Conservation (phyloP, 2,113 vertebrate genomes). For the Nematolebias whitei region DNA sequence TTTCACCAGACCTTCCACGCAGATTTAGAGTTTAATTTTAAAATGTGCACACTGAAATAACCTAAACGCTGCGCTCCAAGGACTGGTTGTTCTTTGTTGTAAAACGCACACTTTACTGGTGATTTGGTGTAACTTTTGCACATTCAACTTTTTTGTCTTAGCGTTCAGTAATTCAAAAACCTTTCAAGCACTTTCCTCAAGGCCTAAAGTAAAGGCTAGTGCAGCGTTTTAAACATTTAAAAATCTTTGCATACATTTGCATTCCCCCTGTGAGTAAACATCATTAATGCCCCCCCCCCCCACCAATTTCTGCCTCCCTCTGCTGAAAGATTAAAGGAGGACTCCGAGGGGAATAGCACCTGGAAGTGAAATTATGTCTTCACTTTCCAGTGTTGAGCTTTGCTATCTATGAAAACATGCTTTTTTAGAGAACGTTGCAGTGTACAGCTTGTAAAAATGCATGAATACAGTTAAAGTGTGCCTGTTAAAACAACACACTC, state of each 20-base stretch:
- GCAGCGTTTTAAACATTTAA: not conserved
- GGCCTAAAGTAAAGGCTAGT: not conserved
- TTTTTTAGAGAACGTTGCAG: not conserved
- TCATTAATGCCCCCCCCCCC: not conserved
- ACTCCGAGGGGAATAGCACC: not conserved
- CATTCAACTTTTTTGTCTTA: not conserved
- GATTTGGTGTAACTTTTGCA: no score
- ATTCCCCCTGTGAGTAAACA: constrained; percentile 7
- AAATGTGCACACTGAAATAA: no score
- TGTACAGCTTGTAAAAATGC: no score
- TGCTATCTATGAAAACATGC: not conserved
- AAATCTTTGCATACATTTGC: not conserved
- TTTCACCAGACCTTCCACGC: no score
- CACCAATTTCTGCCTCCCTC: constrained; percentile 2
- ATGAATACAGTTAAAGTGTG: no score
- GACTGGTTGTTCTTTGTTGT: no score
- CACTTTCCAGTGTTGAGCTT: not conserved
- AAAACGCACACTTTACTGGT: no score
- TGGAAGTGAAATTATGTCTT: not conserved
- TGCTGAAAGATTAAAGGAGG: constrained; percentile 5
- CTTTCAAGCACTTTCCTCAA: not conserved
- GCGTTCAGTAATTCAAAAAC: no score
- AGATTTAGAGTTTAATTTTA: no score
- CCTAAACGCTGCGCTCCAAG: no score
- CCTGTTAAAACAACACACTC: no score